These are phyloP conservation scores for Hydriomena furcata DNA, from an alignment of 2,888 invertebrate genomes.

Conservation along the genomic window DNA sequence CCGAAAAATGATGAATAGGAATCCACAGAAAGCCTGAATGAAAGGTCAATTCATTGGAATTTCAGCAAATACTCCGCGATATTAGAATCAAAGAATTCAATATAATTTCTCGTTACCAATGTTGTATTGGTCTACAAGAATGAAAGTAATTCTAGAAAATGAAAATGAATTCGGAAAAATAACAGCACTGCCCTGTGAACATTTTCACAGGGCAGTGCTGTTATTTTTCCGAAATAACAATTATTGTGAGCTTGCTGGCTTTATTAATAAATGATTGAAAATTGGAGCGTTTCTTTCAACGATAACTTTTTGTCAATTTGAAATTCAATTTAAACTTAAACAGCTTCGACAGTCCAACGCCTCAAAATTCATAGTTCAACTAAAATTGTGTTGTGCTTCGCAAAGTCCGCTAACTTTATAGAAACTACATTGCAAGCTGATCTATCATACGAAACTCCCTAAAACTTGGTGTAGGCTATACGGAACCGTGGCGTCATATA, in stretches of 20 bases:
- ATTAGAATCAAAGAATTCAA: constrained; percentile 11
- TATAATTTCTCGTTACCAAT: constrained; percentile 1
- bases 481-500: constrained; percentile 37
- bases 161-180: too few relatives aligned
- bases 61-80: constrained; percentile 4
- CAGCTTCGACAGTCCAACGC: constrained; percentile 9
- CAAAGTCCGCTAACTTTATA: constrained; percentile 29
- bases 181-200: neutral
- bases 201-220: neutral
- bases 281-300: neutral
- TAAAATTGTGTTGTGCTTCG: constrained; percentile 23
- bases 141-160: neutral
- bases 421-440: constrained; percentile 42
- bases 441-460: constrained; percentile 38
- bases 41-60: constrained; percentile 14
- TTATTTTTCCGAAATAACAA: too few relatives aligned
- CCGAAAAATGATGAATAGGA: constrained; percentile 33
- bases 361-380: constrained; percentile 23
- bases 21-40: constrained; percentile 19
- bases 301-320: constrained; percentile 4
- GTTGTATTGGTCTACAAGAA: neutral
- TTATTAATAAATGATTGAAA: neutral
- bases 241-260: too few relatives aligned
- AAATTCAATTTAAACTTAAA: constrained; percentile 18
- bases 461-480: constrained; percentile 40